Evolutionary conservation across 2,888 invertebrate species (phyloP).

Genomic region (Conops quadrifasciatus): DNA sequence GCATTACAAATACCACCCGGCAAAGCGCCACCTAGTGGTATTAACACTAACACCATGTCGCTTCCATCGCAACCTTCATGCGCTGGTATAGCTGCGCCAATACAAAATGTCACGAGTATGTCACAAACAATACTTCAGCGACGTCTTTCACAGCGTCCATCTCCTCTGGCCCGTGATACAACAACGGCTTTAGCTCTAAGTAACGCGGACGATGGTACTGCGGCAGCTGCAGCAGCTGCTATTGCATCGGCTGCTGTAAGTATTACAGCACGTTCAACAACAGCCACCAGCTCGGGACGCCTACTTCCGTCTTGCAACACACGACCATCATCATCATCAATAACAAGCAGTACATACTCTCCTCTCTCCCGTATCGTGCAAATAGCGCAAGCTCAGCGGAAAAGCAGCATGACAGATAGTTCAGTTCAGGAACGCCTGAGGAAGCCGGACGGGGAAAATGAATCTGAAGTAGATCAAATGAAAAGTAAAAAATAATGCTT

Average conservation of each 20-base stretch:
- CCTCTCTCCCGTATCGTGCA: constrained; percentile 64
- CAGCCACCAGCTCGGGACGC: constrained; percentile 43
- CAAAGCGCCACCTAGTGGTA: constrained; percentile 59
- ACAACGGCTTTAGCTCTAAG: constrained; percentile 37
- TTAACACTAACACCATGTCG: constrained; percentile 39
- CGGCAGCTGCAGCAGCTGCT: constrained; percentile 1
- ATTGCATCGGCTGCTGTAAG: constrained; percentile 35
- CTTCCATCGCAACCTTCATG: constrained; percentile 27
- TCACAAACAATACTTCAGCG: constrained; percentile 60
- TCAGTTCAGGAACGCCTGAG: constrained; percentile 19
- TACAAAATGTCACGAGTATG: constrained; percentile 37
- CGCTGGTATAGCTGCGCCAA: constrained; percentile 30
- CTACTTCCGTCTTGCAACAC: constrained; percentile 46
- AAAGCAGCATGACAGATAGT: constrained; percentile 59
- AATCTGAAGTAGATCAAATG: constrained; percentile 3
- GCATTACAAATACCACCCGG: constrained; percentile 63
- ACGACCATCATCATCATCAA: constrained; percentile 30
- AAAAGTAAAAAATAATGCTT: too few relatives aligned
- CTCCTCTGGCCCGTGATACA: constrained; percentile 60
- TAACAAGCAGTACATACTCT: constrained; percentile 59
- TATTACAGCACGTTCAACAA: constrained; percentile 21
- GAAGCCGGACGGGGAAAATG: constrained; percentile 33
- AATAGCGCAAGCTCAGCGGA: constrained; percentile 63
- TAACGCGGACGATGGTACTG: constrained; percentile 17
- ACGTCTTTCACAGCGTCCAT: constrained; percentile 61